Conservation (phyloP, 2,888 invertebrate genomes). For the Seira ritae region DNA sequence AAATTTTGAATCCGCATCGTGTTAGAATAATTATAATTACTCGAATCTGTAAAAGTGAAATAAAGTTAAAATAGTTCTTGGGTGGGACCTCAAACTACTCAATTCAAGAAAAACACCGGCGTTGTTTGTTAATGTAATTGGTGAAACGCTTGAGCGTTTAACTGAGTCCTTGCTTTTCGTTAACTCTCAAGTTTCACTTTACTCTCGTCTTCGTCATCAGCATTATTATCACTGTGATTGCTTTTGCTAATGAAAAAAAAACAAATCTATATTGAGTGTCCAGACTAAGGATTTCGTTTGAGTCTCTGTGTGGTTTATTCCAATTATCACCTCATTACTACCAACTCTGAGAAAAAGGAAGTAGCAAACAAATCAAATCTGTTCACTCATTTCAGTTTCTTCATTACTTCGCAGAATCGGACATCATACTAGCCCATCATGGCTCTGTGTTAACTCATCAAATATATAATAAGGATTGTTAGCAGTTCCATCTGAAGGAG, state of each 20-base stretch:
- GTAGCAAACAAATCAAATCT: constrained; percentile 47
- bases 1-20: too few relatives aligned
- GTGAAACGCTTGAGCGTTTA: neutral
- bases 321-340: constrained; percentile 59
- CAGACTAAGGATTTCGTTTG: neutral
- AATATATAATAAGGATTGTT: neutral
- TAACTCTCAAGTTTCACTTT: neutral
- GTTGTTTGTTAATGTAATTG: neutral
- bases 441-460: neutral
- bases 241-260: neutral
- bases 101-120: too few relatives aligned
- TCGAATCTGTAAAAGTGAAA: too few relatives aligned
- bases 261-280: neutral
- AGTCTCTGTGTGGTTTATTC: constrained; percentile 28
- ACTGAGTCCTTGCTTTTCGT: neutral
- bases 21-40: too few relatives aligned
- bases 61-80: too few relatives aligned
- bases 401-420: neutral
- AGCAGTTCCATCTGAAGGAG: neutral
- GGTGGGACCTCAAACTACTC: too few relatives aligned
- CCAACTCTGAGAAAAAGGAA: constrained; percentile 20
- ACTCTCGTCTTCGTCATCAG: neutral
- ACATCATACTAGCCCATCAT: neutral
- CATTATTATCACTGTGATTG: too few relatives aligned
- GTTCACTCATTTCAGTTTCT: neutral